Conservation (phyloP, 2,797 vertebrate species). For the Euphonia xanthogaster region DNA sequence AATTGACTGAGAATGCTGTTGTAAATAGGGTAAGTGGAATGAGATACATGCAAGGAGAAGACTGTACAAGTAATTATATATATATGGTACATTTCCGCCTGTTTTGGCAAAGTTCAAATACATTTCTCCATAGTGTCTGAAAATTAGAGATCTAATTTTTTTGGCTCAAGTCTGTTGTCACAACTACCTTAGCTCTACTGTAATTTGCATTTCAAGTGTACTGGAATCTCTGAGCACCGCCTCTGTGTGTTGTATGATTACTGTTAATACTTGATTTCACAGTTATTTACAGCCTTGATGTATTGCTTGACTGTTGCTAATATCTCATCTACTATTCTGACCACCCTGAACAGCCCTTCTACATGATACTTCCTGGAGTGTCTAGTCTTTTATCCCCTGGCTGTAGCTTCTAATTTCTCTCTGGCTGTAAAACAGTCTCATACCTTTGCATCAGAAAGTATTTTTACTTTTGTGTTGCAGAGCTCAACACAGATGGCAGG, state of each 20-base stretch:
- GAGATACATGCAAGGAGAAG: neutral
- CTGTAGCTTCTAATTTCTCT: neutral
- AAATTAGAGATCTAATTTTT: conserved; percentile 6
- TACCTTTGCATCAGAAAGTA: neutral
- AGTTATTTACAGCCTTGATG: conserved; percentile 41
- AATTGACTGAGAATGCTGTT: neutral
- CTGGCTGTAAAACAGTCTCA: neutral
- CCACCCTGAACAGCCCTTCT: conserved; percentile 6
- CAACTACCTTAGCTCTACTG: neutral
- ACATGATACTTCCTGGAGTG: neutral
- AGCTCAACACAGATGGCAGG: neutral
- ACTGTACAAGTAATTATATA: neutral
- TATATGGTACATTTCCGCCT: neutral
- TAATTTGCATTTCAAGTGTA: conserved; percentile 33
- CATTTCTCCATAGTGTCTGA: neutral
- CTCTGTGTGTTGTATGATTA: conserved; percentile 13
- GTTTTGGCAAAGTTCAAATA: conserved; percentile 3
- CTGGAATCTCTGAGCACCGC: neutral
- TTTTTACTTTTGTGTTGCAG: neutral
- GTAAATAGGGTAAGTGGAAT: neutral
- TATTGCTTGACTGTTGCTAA: conserved; percentile 20
- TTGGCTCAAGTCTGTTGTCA: conserved; percentile 8
- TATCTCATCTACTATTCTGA: conserved; percentile 34
- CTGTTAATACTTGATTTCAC: conserved; percentile 34
- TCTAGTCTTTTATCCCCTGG: neutral